Evolutionary conservation across 2,888 invertebrate genomes (phyloP).

Genomic region (Eupithecia vulgata): DNA sequence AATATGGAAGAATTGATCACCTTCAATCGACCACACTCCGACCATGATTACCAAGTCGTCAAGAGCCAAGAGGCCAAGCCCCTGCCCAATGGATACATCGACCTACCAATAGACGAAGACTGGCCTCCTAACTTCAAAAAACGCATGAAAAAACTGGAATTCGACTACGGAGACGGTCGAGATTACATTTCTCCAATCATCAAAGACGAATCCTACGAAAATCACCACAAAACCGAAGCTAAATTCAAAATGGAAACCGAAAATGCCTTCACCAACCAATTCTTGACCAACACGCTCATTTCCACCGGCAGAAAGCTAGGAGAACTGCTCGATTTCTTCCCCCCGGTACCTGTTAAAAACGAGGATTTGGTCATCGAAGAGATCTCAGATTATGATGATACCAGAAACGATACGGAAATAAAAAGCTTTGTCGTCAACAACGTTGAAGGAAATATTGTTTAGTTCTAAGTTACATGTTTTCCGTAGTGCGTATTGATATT

Average conservation of each 20-base stretch:
- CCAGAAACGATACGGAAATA: slow-evolving; percentile 69
- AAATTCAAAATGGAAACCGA: slow-evolving; percentile 60
- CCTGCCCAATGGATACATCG: slow-evolving; percentile 77
- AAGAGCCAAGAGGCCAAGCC: slow-evolving; percentile 63
- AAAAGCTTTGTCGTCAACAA: slow-evolving; percentile 74
- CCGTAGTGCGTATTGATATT: slow-evolving; percentile 28
- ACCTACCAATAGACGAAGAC: slow-evolving; percentile 84
- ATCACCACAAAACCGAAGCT: slow-evolving; percentile 59
- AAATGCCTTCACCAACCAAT: slow-evolving; percentile 47
- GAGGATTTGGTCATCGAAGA: slow-evolving; percentile 75
- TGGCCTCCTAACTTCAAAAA: slow-evolving; percentile 83
- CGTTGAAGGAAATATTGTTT: slow-evolving; percentile 58
- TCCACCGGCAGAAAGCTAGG: slow-evolving; percentile 73
- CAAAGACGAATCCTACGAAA: slow-evolving; percentile 74
- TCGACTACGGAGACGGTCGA: slow-evolving; percentile 72
- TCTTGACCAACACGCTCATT: slow-evolving; percentile 67
- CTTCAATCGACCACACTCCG: slow-evolving; percentile 78
- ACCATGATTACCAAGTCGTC: slow-evolving; percentile 80
- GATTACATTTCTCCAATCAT: slow-evolving; percentile 74
- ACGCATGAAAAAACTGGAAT: slow-evolving; percentile 76
- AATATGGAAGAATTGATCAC: slow-evolving; percentile 86
- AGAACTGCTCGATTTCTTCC: slow-evolving; percentile 68
- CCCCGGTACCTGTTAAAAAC: slow-evolving; percentile 72
- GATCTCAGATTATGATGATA: slow-evolving; percentile 72
- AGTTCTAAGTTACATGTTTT: slow-evolving; percentile 29